A percentile compares a stretch with the other conserved stretches of the same genome.
These are phyloP conservation scores for Geothlypis trichas DNA, from an alignment of 2,113 vertebrate genomes.

Conservation along the genomic window DNA sequence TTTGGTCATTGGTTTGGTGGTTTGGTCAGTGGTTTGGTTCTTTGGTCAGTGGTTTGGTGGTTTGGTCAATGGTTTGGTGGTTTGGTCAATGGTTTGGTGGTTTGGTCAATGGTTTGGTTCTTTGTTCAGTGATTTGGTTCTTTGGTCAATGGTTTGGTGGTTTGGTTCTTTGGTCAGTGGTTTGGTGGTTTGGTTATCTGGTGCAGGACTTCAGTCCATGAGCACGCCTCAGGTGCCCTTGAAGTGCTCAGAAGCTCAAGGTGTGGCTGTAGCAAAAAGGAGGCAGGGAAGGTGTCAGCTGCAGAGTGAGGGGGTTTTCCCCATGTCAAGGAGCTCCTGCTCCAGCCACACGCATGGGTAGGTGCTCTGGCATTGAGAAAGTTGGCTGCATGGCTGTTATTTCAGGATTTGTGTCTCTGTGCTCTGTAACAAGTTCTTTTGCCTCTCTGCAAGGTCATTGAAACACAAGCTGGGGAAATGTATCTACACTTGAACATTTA, in stretches of 20 bases:
- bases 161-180: background rate
- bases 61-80: background rate
- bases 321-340: fast-evolving
- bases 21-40: background rate
- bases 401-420: background rate
- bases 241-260: background rate
- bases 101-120: background rate
- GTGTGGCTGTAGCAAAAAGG: background rate
- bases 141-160: no score
- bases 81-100: background rate
- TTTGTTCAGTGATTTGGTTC: background rate
- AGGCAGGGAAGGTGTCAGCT: background rate
- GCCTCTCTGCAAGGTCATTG: background rate
- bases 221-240: fast-evolving
- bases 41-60: background rate
- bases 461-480: background rate
- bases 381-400: fast-evolving
- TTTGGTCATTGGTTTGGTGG: background rate
- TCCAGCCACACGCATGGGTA: fast-evolving
- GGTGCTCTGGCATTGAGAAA: fast-evolving
- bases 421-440: background rate
- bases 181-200: background rate
- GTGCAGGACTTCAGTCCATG: fast-evolving
- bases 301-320: background rate
- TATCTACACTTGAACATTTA: fast-evolving